These are phyloP conservation scores for Margaritifera margaritifera DNA, from an alignment of 2,888 invertebrate species.

Conservation along the genomic window DNA sequence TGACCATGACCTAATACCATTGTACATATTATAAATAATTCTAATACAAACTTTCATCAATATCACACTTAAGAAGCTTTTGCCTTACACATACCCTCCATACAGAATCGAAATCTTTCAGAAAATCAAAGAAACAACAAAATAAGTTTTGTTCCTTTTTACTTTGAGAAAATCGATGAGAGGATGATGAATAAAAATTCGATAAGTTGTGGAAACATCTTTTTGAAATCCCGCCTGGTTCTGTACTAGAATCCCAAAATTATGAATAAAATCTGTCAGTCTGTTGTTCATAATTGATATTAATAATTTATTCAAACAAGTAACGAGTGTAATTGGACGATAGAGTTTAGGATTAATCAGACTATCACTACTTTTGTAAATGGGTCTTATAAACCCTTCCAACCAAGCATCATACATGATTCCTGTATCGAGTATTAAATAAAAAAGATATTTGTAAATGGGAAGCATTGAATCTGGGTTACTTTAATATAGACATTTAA, in stretches of 20 bases:
- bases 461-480: slow-evolving; percentile 1
- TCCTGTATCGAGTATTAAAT: slow-evolving; percentile 4
- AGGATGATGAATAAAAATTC: slow-evolving; percentile 1
- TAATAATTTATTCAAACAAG: slow-evolving; percentile 12
- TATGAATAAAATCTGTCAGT: slow-evolving; percentile 4
- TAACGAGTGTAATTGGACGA: slow-evolving; percentile 11
- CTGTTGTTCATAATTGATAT: slow-evolving; percentile 9
- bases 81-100: slow-evolving; percentile 1
- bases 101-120: slow-evolving; percentile 5
- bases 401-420: slow-evolving; percentile 4
- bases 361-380: slow-evolving; percentile 12
- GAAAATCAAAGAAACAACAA: slow-evolving; percentile 6
- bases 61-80: not conserved
- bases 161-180: not conserved
- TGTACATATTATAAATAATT: slow-evolving; percentile 5
- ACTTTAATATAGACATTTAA: slow-evolving; percentile 13
- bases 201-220: slow-evolving; percentile 5
- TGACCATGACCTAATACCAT: slow-evolving; percentile 4
- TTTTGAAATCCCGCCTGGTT: slow-evolving; percentile 10
- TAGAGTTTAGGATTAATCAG: slow-evolving; percentile 1
- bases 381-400: slow-evolving; percentile 7
- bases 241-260: not conserved
- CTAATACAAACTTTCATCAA: not conserved
- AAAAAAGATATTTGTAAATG: slow-evolving; percentile 8
- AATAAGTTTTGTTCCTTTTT: slow-evolving; percentile 1